Evolutionary conservation across 2,113 vertebrate genomes (phyloP), one percentile per base, ranked within the genome.

Genomic region (Gambusia affinis): DNA sequence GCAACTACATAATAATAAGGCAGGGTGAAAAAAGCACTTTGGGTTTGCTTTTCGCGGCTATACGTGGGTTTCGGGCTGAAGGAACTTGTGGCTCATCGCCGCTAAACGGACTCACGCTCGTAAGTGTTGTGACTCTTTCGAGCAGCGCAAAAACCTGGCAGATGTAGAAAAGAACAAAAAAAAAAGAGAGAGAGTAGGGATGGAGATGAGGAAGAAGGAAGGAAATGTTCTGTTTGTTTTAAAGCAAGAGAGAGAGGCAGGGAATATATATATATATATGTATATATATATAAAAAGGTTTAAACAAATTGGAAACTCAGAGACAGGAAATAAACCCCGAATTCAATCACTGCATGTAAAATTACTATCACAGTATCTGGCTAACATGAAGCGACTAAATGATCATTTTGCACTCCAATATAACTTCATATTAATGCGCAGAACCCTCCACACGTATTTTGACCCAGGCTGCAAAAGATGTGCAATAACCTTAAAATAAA

Each of bases 61-160:
- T 27, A 87, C 64, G 84, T 89, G 87, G 88, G 76, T 84, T 61
- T 85, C 85, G 83, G 89, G 85, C 15, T 91, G 70, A 76, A 81
- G 88, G 84, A 90, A 37, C 72, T 47, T 80, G 79, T 78, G 90
- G 89, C 88, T 91, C 70, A 85, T 85, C 67, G 85, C 88, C 85
- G 85, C 92, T 93, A 87, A 37, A 95, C 93, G 89, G 91, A 95
- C 94, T 95, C 95, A 95, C 95, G 87, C 93, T 95, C 78, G 95
- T 95, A 91, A 95, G 92, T 81, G 93, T 94, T 91, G 94, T 93
- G 93, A 95, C 94, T 94, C 95, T 91, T 95, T 95, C 95, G 75
- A 95, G 94, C 94, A 95, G 95, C 91, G 91, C 85, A 93, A 95
- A 94, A 91, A 95, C 95, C 95, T 95, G 94, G 92, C 91, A 81